Conservation (phyloP, 1,140 invertebrate species). For the Paralvinella palmiformis region DNA sequence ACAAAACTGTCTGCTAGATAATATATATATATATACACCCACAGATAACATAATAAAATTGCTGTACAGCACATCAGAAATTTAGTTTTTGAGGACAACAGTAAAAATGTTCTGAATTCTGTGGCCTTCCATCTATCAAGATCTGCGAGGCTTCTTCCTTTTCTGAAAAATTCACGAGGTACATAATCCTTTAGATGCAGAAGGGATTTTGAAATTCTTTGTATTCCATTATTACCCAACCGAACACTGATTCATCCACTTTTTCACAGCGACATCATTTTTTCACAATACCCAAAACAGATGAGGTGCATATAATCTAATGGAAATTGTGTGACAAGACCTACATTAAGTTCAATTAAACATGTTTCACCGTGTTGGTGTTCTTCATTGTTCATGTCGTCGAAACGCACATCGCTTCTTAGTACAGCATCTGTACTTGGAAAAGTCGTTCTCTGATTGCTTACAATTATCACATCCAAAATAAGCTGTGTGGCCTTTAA, state of each 20-base stretch:
- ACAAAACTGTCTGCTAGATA: neutral
- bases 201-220: neutral
- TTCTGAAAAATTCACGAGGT: neutral
- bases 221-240: neutral
- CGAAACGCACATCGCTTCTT: neutral
- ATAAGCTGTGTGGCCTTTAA: conserved; percentile 14
- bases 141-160: neutral
- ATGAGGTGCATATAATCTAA: neutral
- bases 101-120: neutral
- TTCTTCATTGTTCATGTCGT: neutral
- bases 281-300: neutral
- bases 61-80: neutral
- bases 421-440: neutral
- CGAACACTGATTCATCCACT: neutral
- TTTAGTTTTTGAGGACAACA: neutral
- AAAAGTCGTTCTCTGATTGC: conserved; percentile 15
- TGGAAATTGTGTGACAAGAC: neutral
- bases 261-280: neutral
- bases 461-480: conserved; percentile 16
- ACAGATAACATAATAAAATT: neutral
- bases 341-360: neutral
- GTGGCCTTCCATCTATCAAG: neutral
- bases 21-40: neutral
- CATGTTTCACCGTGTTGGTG: neutral
- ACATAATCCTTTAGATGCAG: neutral